phyloP scores from a whole-genome alignment of 2,888 invertebrate species.

The Agrotis ipsilon region DNA sequence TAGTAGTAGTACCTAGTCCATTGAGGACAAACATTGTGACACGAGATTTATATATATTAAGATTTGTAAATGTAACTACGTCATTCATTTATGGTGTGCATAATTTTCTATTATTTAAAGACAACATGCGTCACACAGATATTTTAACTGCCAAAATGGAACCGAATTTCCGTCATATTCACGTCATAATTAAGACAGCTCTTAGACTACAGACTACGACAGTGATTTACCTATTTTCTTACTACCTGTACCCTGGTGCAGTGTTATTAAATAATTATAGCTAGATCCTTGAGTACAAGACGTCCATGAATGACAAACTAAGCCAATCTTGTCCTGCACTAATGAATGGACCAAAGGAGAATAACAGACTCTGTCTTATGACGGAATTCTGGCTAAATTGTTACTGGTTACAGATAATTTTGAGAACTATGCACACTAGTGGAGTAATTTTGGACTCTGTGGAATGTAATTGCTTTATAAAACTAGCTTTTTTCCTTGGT shows the following conservation, averaged over 20 bases:
- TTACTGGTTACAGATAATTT: not conserved
- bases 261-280: constrained; percentile 43
- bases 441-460: not conserved
- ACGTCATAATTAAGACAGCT: not conserved
- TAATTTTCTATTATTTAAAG: no score
- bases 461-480: no score
- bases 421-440: not conserved
- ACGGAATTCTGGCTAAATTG: constrained; percentile 28
- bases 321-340: constrained; percentile 42
- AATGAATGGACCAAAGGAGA: constrained; percentile 44
- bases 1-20: no score
- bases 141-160: not conserved
- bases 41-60: no score
- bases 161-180: not conserved
- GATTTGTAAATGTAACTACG: no score
- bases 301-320: constrained; percentile 54
- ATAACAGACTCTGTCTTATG: constrained; percentile 14
- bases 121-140: no score
- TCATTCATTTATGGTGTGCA: no score
- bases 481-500: no score
- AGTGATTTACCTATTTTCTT: constrained; percentile 7
- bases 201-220: not conserved
- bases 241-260: not conserved
- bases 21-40: no score
- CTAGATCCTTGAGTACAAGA: not conserved